Conservation (phyloP, 2,888 invertebrate genomes). For the Oligia fasciuncula region DNA sequence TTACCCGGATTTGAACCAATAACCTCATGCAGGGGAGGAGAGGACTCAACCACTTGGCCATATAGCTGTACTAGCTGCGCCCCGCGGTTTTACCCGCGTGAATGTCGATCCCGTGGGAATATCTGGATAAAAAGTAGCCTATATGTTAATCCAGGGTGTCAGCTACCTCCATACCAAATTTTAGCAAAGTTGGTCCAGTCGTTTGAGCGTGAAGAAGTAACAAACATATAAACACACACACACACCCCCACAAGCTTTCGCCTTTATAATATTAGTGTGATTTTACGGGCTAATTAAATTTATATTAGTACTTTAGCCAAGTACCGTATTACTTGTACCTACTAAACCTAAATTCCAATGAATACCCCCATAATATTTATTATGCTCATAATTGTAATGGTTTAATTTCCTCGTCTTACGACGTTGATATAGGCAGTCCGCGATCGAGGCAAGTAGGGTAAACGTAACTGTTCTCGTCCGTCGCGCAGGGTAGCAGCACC, state of each 20-base stretch:
- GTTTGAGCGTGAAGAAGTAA: too few species aligned
- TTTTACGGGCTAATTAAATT: background rate
- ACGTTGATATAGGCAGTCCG: constrained; percentile 46
- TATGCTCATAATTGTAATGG: constrained; percentile 13
- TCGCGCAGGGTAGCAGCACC: constrained; percentile 64
- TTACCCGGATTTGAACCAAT: background rate
- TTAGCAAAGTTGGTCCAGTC: too few species aligned
- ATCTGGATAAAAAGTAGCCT: too few species aligned
- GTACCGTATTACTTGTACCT: background rate
- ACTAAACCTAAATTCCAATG: background rate
- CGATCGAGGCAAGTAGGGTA: constrained; percentile 75
- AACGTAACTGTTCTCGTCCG: constrained; percentile 69
- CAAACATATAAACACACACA: too few species aligned
- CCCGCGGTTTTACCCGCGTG: too few species aligned
- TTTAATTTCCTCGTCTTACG: constrained; percentile 24
- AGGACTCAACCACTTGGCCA: background rate
- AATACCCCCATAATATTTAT: constrained; percentile 3
- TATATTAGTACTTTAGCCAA: background rate
- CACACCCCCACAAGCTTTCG: too few species aligned
- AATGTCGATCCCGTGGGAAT: too few species aligned
- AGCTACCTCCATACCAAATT: too few species aligned
- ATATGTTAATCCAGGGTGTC: too few species aligned
- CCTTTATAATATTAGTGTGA: too few species aligned
- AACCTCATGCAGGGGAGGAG: background rate
- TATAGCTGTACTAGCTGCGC: background rate